A percentile compares a stretch with the other conserved stretches of the same genome.
Conservation (phyloP, 2,113 vertebrate genomes). For the Alethe diademata region DNA sequence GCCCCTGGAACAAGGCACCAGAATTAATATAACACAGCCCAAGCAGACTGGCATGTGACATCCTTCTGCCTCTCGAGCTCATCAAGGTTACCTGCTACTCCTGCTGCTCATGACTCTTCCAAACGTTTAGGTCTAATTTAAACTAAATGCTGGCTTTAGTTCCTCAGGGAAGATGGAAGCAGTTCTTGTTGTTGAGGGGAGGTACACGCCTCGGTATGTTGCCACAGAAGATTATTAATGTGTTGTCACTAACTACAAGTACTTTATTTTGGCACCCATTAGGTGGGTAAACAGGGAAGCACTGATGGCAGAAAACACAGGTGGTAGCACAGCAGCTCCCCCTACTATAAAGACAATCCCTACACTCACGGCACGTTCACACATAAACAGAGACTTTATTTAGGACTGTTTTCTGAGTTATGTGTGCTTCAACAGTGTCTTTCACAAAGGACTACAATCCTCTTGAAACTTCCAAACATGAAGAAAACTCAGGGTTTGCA, state of each 20-base stretch:
- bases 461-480: neutral
- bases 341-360: neutral
- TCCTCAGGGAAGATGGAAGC: neutral
- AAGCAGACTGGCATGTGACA: neutral
- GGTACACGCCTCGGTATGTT: neutral
- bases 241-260: neutral
- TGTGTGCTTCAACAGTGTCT: rapidly evolving
- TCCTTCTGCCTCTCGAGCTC: neutral
- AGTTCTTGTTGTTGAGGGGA: neutral
- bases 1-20: neutral
- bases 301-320: neutral
- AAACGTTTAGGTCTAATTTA: neutral
- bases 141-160: neutral
- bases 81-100: neutral
- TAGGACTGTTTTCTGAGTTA: neutral
- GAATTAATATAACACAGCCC: neutral
- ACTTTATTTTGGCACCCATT: neutral
- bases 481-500: neutral
- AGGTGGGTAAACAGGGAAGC: neutral
- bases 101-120: neutral
- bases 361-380: neutral
- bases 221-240: neutral
- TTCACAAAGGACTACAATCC: neutral
- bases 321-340: neutral
- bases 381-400: neutral